Evolutionary conservation across 2,113 vertebrate species (phyloP).

Genomic region (Pollachius pollachius): DNA sequence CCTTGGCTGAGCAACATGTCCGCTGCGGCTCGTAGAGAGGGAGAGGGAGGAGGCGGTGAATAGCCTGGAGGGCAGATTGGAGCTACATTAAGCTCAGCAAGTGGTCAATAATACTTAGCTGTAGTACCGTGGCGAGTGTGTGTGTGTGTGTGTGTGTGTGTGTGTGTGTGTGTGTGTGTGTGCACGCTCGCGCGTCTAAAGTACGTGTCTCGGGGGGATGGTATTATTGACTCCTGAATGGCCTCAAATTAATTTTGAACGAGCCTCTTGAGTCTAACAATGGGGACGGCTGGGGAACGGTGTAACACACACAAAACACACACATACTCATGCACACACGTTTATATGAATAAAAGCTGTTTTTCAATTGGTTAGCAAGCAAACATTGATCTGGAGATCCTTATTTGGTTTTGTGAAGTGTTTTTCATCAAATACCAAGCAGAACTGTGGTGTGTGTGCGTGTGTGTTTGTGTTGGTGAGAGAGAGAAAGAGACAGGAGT

Average conservation of each 20-base stretch:
- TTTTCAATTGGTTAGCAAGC: no score
- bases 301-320: neutral
- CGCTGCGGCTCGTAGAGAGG: no score
- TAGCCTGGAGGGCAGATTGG: constrained; percentile 42
- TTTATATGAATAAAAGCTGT: no score
- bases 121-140: constrained; percentile 39
- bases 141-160: constrained; percentile 22
- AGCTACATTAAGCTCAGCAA: constrained; percentile 55
- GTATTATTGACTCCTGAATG: constrained; percentile 67
- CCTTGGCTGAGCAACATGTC: no score
- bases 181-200: constrained; percentile 48
- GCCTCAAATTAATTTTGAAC: constrained; percentile 69
- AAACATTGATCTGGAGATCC: no score
- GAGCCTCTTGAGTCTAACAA: constrained; percentile 64
- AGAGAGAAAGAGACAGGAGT: no score
- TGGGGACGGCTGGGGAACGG: constrained; percentile 41
- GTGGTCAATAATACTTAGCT: constrained; percentile 60
- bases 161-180: constrained; percentile 29
- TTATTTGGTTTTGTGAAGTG: no score
- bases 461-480: constrained; percentile 53
- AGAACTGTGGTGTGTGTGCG: constrained; percentile 41
- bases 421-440: no score
- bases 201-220: constrained; percentile 47
- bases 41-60: constrained; percentile 21
- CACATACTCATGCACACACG: no score